Conservation (phyloP, 1,140 invertebrate species). For the Camponotus vicinus region DNA sequence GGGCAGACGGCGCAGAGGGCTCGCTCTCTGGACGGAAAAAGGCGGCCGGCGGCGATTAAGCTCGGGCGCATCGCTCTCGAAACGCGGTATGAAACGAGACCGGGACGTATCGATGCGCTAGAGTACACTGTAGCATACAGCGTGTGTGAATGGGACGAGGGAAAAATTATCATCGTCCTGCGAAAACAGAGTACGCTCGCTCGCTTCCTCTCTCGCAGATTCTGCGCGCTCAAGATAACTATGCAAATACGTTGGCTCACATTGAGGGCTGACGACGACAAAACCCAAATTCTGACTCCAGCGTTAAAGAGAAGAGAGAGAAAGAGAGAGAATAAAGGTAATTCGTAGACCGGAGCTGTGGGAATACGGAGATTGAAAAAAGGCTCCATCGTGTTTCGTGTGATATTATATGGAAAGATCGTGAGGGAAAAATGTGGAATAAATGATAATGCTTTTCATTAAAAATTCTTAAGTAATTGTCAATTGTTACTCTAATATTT, state of each 20-base stretch:
- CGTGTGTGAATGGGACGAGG: conserved; percentile 25
- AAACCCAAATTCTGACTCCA: conserved; percentile 59
- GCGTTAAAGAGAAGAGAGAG: conserved; percentile 53
- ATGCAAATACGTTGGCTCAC: conserved; percentile 67
- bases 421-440: conserved; percentile 6
- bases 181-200: conserved; percentile 48
- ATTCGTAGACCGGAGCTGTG: conserved; percentile 25
- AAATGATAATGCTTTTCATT: conserved; percentile 63
- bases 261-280: conserved; percentile 56
- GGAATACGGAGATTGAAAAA: conserved; percentile 41
- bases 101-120: conserved; percentile 39
- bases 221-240: conserved; percentile 68
- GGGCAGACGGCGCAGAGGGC: background rate
- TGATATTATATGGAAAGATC: conserved; percentile 50
- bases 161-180: conserved; percentile 56
- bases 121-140: conserved; percentile 23
- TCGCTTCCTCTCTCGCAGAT: conserved; percentile 38
- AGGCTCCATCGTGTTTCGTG: conserved; percentile 27
- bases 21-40: conserved; percentile 31
- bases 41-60: conserved; percentile 54
- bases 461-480: conserved; percentile 25
- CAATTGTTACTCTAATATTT: background rate
- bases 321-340: conserved; percentile 62
- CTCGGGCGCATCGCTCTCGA: conserved; percentile 28
- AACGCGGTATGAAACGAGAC: conserved; percentile 36